Conservation (phyloP, 2,888 invertebrate species). For the Ectobius pallidus region DNA sequence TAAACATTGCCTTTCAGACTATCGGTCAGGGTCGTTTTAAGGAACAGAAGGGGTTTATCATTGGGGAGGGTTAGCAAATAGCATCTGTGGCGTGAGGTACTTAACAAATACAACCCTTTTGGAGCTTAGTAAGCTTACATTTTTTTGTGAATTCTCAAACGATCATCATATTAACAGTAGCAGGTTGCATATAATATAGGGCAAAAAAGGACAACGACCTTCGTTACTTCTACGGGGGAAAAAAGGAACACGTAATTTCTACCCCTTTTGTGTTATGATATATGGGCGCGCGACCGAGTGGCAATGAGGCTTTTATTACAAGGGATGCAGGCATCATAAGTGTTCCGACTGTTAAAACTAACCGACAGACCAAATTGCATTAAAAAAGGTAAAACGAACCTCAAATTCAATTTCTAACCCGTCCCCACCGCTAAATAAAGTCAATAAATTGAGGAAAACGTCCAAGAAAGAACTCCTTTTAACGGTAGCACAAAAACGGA, state of each 20-base stretch:
- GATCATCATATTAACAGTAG: neutral
- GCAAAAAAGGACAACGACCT: slow-evolving; percentile 13
- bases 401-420: neutral
- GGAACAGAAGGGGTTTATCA: neutral
- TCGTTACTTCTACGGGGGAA: neutral
- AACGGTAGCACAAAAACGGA: neutral
- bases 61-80: neutral
- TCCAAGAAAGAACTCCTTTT: slow-evolving; percentile 5
- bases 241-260: too few species aligned
- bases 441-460: slow-evolving; percentile 2
- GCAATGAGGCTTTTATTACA: slow-evolving; percentile 4
- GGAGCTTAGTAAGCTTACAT: neutral
- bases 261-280: neutral
- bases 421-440: neutral
- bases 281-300: neutral
- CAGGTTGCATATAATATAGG: neutral
- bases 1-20: slow-evolving; percentile 13
- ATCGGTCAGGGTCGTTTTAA: neutral
- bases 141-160: neutral
- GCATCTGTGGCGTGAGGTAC: neutral
- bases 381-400: slow-evolving; percentile 4
- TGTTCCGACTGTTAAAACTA: neutral
- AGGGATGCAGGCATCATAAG: neutral
- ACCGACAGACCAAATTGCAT: slow-evolving; percentile 2
- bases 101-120: slow-evolving; percentile 24